These are phyloP conservation scores for Pyrrhosoma nymphula DNA, from an alignment of 2,888 invertebrate genomes.

Conservation along the genomic window DNA sequence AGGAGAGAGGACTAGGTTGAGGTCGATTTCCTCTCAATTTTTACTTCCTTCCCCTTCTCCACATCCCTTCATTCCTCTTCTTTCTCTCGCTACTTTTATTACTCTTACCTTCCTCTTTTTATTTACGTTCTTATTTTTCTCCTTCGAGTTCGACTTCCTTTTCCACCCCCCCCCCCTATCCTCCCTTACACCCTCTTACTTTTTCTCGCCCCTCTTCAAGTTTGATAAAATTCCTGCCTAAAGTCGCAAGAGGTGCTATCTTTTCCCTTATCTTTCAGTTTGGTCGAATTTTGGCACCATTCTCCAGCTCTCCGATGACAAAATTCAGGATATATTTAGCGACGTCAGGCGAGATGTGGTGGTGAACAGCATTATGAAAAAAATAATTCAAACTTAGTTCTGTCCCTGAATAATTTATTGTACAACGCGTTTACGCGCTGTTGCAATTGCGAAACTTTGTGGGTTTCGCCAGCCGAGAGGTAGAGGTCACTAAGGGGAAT, in stretches of 20 bases:
- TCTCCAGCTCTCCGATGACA: no score
- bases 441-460: no score
- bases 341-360: no score
- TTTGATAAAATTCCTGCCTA: neutral
- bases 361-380: no score
- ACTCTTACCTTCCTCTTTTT: conserved; percentile 2
- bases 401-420: no score
- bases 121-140: conserved; percentile 36
- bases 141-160: conserved; percentile 16
- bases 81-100: neutral
- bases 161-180: neutral
- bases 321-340: no score
- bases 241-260: neutral
- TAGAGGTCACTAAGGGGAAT: no score
- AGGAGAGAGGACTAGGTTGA: conserved; percentile 60
- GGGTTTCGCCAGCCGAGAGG: no score
- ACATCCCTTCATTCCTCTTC: neutral
- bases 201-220: neutral
- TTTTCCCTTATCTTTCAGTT: neutral
- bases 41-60: conserved; percentile 50
- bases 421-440: no score
- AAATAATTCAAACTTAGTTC: no score
- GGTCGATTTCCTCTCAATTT: conserved; percentile 66
- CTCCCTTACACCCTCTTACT: neutral
- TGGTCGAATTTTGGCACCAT: neutral